These are phyloP conservation scores for Vicugna pacos DNA, from an alignment of 2,113 vertebrate species.

Conservation along the genomic window DNA sequence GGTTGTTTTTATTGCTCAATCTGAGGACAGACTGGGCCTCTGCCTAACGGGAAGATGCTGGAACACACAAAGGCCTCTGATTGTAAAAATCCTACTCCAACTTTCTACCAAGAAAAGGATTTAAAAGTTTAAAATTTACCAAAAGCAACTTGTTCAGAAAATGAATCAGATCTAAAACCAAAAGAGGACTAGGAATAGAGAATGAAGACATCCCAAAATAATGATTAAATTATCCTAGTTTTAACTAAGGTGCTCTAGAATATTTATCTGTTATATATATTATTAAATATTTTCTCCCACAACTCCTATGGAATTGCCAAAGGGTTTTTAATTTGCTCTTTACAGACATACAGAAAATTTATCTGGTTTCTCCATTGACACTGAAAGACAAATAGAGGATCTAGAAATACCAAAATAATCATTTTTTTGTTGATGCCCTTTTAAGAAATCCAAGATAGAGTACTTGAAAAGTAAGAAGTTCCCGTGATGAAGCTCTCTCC, in stretches of 20 bases:
- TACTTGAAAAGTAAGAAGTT: not conserved
- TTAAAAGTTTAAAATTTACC: not conserved
- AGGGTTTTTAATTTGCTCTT: not conserved
- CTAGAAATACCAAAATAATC: not conserved
- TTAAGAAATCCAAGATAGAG: not conserved
- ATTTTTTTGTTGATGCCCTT: not conserved
- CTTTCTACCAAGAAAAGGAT: not conserved
- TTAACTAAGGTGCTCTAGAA: not conserved
- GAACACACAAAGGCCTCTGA: not conserved
- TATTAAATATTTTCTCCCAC: not conserved
- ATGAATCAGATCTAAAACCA: not conserved
- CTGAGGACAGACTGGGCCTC: not conserved
- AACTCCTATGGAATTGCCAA: not conserved
- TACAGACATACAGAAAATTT: not conserved
- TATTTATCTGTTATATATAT: not conserved
- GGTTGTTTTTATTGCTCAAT: not conserved
- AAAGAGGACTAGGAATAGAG: not conserved
- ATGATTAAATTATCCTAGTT: not conserved
- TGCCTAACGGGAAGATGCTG: not conserved
- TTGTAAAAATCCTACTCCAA: not conserved
- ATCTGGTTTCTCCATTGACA: not conserved
- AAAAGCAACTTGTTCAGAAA: constrained; percentile 3
- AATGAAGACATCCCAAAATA: not conserved
- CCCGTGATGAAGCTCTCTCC: not conserved
- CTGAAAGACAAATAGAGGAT: not conserved